Evolutionary conservation across 2,797 vertebrate species (phyloP).

Genomic region (Mormyrops attenuatus): DNA sequence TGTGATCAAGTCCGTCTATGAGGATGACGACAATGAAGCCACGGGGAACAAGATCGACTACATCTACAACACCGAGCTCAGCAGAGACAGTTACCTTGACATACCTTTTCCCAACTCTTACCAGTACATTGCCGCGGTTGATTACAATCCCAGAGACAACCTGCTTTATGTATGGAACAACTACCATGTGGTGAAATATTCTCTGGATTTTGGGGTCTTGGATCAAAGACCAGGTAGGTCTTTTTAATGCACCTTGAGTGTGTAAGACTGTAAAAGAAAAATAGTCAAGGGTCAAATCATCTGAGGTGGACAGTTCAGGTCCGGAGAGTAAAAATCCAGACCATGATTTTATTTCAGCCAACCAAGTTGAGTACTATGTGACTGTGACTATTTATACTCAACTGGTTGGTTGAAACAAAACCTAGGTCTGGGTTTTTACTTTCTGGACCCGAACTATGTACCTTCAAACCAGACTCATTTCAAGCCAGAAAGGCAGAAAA

Average conservation of each 20-base stretch:
- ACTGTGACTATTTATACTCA: neutral
- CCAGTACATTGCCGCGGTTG: slow-evolving; percentile 98
- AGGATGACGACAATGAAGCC: slow-evolving; percentile 97
- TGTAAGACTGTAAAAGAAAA: neutral
- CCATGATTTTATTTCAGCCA: neutral
- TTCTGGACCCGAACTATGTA: neutral
- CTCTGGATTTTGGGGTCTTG: slow-evolving; percentile 88
- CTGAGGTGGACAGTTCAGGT: neutral
- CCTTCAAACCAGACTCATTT: neutral
- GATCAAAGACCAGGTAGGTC: slow-evolving; percentile 86
- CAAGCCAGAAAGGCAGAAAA: neutral
- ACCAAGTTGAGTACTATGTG: neutral
- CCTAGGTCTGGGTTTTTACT: neutral
- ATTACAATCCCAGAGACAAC: slow-evolving; percentile 98
- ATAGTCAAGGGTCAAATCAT: neutral
- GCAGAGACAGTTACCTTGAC: slow-evolving; percentile 88
- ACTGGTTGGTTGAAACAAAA: neutral
- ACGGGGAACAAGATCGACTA: slow-evolving; percentile 99
- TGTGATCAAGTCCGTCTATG: slow-evolving; percentile 92
- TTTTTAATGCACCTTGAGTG: neutral
- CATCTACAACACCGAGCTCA: slow-evolving; percentile 95
- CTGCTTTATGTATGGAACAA: slow-evolving; percentile 99
- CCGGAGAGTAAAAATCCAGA: neutral
- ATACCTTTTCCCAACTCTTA: slow-evolving; percentile 96
- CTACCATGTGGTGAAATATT: slow-evolving; percentile 96